phyloP scores from a whole-genome alignment of 2,113 vertebrate species.

The Rhizomys pruinosus region DNA sequence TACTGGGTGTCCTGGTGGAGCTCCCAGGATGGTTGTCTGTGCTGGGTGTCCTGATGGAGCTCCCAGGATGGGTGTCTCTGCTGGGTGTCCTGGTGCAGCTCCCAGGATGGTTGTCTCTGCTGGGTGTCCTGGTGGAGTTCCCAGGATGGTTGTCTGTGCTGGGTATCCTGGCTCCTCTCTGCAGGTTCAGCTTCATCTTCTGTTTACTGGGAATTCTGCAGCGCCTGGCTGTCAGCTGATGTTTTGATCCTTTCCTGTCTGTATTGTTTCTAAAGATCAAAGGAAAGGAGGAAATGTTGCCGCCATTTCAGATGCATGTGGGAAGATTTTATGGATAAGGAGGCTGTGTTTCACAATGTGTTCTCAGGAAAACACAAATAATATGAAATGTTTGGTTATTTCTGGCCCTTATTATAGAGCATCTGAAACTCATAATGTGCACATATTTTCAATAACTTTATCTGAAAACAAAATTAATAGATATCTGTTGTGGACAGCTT shows the following conservation, averaged over 20 bases:
- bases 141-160: neutral
- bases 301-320: constrained; percentile 15
- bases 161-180: neutral
- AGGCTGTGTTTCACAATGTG: neutral
- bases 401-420: neutral
- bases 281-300: constrained; percentile 8
- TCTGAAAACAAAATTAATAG: neutral
- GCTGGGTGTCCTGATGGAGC: too few relatives aligned
- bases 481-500: neutral
- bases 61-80: too few relatives aligned
- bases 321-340: neutral
- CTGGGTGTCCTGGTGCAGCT: neutral
- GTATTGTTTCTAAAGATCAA: constrained; percentile 30
- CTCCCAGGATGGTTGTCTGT: too few relatives aligned
- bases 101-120: neutral
- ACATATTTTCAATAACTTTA: constrained; percentile 19
- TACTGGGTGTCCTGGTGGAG: too few relatives aligned
- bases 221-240: neutral
- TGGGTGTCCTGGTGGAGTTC: neutral
- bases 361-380: constrained; percentile 4
- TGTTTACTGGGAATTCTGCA: neutral
- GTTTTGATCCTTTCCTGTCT: neutral
- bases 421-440: constrained; percentile 6
- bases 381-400: constrained; percentile 15
- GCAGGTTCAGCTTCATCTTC: neutral